phyloP scores from a whole-genome alignment of 2,797 vertebrate genomes.

The Coregonus suidteri region DNA sequence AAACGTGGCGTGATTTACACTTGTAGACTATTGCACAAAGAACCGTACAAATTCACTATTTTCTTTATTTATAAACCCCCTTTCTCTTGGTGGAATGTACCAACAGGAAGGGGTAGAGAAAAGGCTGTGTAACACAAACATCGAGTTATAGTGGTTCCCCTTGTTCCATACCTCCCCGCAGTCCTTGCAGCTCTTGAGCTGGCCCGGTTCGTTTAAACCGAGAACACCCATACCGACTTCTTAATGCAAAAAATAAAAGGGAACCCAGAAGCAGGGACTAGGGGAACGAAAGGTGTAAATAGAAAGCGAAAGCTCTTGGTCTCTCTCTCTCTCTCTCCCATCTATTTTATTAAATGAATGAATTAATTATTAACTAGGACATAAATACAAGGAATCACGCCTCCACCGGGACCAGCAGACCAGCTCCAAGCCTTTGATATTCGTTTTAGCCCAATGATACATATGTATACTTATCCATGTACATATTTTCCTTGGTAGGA shows the following conservation, averaged over 20 bases:
- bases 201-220: slow-evolving; percentile 95
- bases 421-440: slow-evolving; percentile 65
- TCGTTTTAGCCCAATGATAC: slow-evolving; percentile 74
- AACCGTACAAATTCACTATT: slow-evolving; percentile 71
- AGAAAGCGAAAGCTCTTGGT: slow-evolving; percentile 73
- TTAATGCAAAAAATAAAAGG: slow-evolving; percentile 91
- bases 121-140: slow-evolving; percentile 44
- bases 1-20: slow-evolving; percentile 52
- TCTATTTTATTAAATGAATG: slow-evolving; percentile 77
- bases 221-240: slow-evolving; percentile 94
- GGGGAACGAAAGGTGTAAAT: slow-evolving; percentile 81
- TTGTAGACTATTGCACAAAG: slow-evolving; percentile 73
- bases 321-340: slow-evolving; percentile 53
- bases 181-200: slow-evolving; percentile 78
- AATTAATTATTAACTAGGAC: slow-evolving; percentile 78
- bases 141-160: slow-evolving; percentile 47
- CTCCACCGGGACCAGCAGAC: slow-evolving; percentile 73
- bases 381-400: slow-evolving; percentile 76
- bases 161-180: slow-evolving; percentile 78
- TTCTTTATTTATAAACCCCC: slow-evolving; percentile 81
- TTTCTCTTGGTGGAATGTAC: slow-evolving; percentile 74
- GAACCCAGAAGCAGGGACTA: slow-evolving; percentile 78
- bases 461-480: slow-evolving; percentile 76
- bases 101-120: slow-evolving; percentile 56
- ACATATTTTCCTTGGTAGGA: slow-evolving; percentile 75